These are phyloP conservation scores for Cacatua alba DNA, from an alignment of 2,113 vertebrate genomes.

Conservation along the genomic window DNA sequence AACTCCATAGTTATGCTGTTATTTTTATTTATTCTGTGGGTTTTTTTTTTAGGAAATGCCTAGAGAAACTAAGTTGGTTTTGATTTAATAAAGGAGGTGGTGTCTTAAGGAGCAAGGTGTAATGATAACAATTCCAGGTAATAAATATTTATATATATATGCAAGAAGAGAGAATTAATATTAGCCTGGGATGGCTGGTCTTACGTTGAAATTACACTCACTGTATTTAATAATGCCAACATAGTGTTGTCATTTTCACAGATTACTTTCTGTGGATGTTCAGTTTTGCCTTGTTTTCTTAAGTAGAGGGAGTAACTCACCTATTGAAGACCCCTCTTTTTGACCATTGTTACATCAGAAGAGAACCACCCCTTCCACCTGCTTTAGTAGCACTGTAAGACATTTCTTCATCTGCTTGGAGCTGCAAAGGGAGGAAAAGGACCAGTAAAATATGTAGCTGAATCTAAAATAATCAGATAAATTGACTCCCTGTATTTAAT, in stretches of 20 bases:
- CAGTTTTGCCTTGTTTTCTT: neutral
- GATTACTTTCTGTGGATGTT: neutral
- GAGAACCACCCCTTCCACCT: neutral
- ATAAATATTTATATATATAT: too few species aligned
- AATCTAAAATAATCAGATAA: neutral
- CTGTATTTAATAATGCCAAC: neutral
- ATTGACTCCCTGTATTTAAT: neutral
- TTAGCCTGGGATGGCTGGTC: neutral
- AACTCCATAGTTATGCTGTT: neutral
- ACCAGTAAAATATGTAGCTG: neutral
- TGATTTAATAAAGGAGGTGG: neutral
- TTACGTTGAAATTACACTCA: accelerated
- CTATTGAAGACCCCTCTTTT: neutral
- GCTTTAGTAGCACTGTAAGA: accelerated
- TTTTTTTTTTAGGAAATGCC: neutral
- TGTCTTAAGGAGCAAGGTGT: neutral
- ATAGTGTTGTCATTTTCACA: neutral
- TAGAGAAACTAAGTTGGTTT: neutral
- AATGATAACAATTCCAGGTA: neutral
- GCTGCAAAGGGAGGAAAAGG: neutral
- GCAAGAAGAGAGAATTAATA: neutral
- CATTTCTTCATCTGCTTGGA: neutral
- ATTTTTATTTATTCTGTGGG: neutral
- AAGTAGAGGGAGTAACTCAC: neutral
- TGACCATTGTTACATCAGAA: neutral